Conservation (phyloP, 2,888 invertebrate species). For the Cosmopolites sordidus region DNA sequence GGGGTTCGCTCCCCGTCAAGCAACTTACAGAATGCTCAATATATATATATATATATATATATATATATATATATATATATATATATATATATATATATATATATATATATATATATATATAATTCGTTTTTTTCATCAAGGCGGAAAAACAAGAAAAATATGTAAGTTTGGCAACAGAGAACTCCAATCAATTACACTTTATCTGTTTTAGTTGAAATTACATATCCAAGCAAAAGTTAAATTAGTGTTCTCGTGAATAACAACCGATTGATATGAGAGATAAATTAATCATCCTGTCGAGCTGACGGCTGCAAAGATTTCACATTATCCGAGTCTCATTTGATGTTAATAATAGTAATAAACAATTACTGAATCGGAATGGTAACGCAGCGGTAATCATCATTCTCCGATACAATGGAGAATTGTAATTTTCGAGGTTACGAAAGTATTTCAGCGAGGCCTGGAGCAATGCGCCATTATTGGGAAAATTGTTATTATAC, state of each 20-base stretch:
- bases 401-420: background rate
- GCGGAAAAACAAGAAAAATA: too few species aligned
- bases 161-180: too few species aligned
- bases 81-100: too few species aligned
- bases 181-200: too few species aligned
- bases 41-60: too few species aligned
- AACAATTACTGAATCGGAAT: background rate
- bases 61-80: too few species aligned
- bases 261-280: background rate
- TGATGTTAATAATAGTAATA: background rate
- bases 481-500: background rate
- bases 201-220: background rate
- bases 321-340: background rate
- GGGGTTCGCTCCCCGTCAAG: too few species aligned
- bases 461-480: background rate
- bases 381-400: background rate
- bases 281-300: background rate
- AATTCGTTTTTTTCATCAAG: too few species aligned
- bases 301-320: background rate
- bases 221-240: background rate
- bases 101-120: too few species aligned
- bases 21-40: too few species aligned
- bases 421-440: background rate
- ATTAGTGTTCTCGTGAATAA: background rate
- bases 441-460: background rate